A percentile compares a stretch with the other conserved stretches of the same genome.
These are phyloP conservation scores for Ctenopoma kingsleyae DNA, from an alignment of 2,797 vertebrate species.

Conservation along the genomic window DNA sequence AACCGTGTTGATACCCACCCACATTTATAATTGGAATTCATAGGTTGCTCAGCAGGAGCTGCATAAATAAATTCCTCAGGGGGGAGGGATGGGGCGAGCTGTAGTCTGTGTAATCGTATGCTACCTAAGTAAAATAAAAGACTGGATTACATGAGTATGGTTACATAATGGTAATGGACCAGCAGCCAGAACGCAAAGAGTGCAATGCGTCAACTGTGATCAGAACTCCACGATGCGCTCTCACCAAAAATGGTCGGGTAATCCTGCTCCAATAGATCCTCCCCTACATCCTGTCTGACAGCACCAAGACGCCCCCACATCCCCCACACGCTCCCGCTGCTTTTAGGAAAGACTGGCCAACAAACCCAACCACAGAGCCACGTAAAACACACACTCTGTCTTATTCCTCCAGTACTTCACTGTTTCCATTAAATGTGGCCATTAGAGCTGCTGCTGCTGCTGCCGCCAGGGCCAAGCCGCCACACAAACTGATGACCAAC, in stretches of 20 bases:
- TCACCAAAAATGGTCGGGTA: constrained; percentile 78
- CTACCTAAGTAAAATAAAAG: constrained; percentile 25
- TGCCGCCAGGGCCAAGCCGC: constrained; percentile 32
- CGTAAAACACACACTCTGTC: constrained; percentile 6
- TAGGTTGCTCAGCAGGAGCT: constrained; percentile 64
- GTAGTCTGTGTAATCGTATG: constrained; percentile 35
- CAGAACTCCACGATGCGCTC: constrained; percentile 58
- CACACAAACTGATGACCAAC: constrained; percentile 28
- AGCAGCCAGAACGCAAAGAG: constrained; percentile 50
- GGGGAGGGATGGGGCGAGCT: constrained; percentile 28
- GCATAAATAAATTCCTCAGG: constrained; percentile 44
- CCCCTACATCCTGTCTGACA: constrained; percentile 69
- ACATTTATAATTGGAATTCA: constrained; percentile 70
- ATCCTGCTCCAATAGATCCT: constrained; percentile 66
- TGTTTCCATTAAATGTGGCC: constrained; percentile 14
- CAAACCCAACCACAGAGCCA: constrained; percentile 25
- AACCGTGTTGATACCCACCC: constrained; percentile 63
- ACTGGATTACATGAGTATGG: constrained; percentile 48
- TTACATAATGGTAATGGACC: constrained; percentile 70
- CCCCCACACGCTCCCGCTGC: constrained; percentile 30
- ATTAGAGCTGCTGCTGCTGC: constrained; percentile 18
- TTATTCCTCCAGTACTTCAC: constrained; percentile 9
- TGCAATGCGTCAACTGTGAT: constrained; percentile 78
- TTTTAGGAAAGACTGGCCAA: constrained; percentile 22
- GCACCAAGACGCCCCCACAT: constrained; percentile 66